phyloP scores from a whole-genome alignment of 2,797 vertebrate species.

The Protonibea diacanthus region DNA sequence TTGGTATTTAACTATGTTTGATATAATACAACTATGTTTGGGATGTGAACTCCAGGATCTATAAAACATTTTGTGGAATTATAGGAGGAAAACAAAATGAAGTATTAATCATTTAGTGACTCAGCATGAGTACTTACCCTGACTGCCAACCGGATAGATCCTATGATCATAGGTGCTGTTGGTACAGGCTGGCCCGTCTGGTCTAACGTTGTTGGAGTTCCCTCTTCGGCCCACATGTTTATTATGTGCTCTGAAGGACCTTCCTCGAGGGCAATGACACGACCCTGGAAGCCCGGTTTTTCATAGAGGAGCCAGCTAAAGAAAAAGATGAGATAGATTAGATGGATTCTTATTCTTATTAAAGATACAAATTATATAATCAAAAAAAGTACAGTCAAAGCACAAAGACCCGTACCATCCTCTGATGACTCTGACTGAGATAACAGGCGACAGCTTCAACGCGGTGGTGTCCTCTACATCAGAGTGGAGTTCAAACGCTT shows the following conservation, averaged over 20 bases:
- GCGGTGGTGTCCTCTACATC: constrained; percentile 89
- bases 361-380: background rate
- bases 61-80: background rate
- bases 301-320: constrained; percentile 97
- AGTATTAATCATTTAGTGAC: background rate
- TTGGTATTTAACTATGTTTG: background rate
- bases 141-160: constrained; percentile 92
- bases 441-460: constrained; percentile 89
- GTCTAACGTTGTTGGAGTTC: constrained; percentile 72
- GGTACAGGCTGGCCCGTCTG: constrained; percentile 72
- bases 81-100: background rate
- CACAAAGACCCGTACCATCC: constrained; percentile 89
- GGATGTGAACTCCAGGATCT: background rate
- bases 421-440: constrained; percentile 91
- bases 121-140: constrained; percentile 84
- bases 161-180: constrained; percentile 88
- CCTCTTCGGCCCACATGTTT: constrained; percentile 89
- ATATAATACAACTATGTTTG: background rate
- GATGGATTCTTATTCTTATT: no score
- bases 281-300: constrained; percentile 94
- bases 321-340: background rate
- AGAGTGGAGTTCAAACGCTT: constrained; percentile 86
- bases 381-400: no score
- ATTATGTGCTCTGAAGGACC: constrained; percentile 88
- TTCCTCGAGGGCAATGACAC: constrained; percentile 92